These are phyloP conservation scores for Fregata magnificens DNA, from an alignment of 2,113 vertebrate species.

Conservation along the genomic window DNA sequence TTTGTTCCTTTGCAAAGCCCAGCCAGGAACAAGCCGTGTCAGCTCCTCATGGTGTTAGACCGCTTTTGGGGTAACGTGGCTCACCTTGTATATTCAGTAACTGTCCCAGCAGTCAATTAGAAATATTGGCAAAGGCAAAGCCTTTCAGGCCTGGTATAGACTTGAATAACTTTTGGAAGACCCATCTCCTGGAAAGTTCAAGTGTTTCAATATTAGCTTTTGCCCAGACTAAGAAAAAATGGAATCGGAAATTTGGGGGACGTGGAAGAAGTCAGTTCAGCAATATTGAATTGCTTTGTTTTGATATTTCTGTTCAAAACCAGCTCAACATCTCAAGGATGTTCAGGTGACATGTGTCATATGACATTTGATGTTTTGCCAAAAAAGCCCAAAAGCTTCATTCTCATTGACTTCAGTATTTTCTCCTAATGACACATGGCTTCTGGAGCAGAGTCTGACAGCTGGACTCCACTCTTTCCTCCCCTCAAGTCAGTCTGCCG, in stretches of 20 bases:
- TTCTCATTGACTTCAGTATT: background rate
- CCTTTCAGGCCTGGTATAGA: background rate
- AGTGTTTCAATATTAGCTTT: background rate
- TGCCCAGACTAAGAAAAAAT: background rate
- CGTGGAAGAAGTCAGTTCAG: background rate
- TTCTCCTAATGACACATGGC: background rate
- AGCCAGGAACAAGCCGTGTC: background rate
- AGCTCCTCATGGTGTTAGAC: background rate
- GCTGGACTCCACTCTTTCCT: background rate
- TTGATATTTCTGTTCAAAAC: background rate
- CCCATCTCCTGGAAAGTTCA: background rate
- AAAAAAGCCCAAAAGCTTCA: background rate
- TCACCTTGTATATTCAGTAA: background rate
- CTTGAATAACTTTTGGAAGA: background rate
- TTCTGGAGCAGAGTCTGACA: background rate
- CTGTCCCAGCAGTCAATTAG: background rate
- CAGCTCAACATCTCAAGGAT: background rate
- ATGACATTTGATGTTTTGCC: background rate
- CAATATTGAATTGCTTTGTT: background rate
- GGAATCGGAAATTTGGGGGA: background rate
- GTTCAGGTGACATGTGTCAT: accelerated
- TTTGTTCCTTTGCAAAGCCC: background rate
- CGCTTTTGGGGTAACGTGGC: accelerated
- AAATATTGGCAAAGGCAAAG: background rate
- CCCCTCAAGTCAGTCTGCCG: background rate